Evolutionary conservation across 2,113 vertebrate species (phyloP), one percentile per base, ranked within the genome.

Genomic region (Oreochromis aureus): DNA sequence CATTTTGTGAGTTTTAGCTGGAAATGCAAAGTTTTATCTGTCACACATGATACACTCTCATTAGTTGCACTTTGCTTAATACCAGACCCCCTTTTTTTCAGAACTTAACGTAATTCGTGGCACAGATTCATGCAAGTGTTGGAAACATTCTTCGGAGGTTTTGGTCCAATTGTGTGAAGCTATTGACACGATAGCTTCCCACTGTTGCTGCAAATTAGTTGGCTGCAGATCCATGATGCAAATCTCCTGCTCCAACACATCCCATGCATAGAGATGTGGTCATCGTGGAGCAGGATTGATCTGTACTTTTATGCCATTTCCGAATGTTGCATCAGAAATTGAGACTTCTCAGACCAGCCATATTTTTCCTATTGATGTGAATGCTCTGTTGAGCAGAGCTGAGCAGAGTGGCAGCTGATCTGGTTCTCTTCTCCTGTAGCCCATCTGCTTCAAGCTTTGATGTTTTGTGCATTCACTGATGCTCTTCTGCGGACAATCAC

Each of bases 161-260:
- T 27, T 44, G 39, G 66, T 6, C n/a, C 66, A 41, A 2, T n/a
- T 39, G 19, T 39, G 10, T 66, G 34, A 39, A 66, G 19, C 34
- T 41, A 6, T 4, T 1, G 36, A 41, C 19, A 69, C 1, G 1
- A 8, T 16, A 71, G 36, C n/a, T 24, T 71, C 66, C 7, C 0
- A 5, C 66, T 27, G n/a, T 73, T 73, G 13, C 66, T 46, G 39
- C 13, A 46, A 27, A 73, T 46, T 46, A 16, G 66, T 22, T 46
- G 66, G 3, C 39, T 46, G 66, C 39, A 73, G 12, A 46, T 73
- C 22, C 2, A 1, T 46, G 22, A 73, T 41, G 63, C 36, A 41
- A 24, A 73, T 18, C 22, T 71, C n/a, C 13, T 24, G 22, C 2
- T 27, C 12, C 24, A 44, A 16, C 66, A 34, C 16, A 10, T 19